phyloP scores from a whole-genome alignment of 2,888 invertebrate species.

The Dynastes grantii region DNA sequence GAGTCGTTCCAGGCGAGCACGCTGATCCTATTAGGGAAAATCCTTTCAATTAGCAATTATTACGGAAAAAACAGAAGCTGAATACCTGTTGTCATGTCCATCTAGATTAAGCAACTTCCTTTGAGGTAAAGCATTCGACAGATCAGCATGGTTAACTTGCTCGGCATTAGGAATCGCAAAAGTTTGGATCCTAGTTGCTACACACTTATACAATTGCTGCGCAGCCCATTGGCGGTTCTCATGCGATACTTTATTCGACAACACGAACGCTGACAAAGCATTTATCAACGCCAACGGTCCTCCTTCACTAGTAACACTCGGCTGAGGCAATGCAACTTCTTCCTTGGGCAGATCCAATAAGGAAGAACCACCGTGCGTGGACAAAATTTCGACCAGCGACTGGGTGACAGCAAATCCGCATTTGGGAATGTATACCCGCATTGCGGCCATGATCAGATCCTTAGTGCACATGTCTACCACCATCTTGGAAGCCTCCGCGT shows the following conservation, averaged over 20 bases:
- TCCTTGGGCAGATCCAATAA: conserved; percentile 67
- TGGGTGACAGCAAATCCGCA: conserved; percentile 74
- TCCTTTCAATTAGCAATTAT: no score
- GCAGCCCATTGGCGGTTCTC: conserved; percentile 76
- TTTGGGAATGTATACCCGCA: conserved; percentile 64
- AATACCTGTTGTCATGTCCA: conserved; percentile 73
- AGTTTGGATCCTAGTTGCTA: conserved; percentile 69
- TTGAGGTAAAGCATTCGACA: conserved; percentile 68
- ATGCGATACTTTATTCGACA: conserved; percentile 73
- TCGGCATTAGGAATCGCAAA: conserved; percentile 66
- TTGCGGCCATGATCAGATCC: conserved; percentile 70
- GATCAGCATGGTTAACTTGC: conserved; percentile 72
- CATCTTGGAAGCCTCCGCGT: conserved; percentile 73
- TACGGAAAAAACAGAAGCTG: conserved; percentile 8
- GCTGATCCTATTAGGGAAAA: conserved; percentile 60
- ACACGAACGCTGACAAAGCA: conserved; percentile 75
- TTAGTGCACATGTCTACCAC: conserved; percentile 76
- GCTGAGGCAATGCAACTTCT: conserved; percentile 57
- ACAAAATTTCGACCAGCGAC: conserved; percentile 74
- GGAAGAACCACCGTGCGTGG: conserved; percentile 70
- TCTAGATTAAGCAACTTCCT: conserved; percentile 68
- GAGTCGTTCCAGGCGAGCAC: conserved; percentile 70
- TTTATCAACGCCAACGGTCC: conserved; percentile 74
- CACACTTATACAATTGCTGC: conserved; percentile 73
- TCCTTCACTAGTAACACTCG: conserved; percentile 44